phyloP scores from a whole-genome alignment of 2,113 vertebrate species.

The Ornithorhynchus anatinus region DNA sequence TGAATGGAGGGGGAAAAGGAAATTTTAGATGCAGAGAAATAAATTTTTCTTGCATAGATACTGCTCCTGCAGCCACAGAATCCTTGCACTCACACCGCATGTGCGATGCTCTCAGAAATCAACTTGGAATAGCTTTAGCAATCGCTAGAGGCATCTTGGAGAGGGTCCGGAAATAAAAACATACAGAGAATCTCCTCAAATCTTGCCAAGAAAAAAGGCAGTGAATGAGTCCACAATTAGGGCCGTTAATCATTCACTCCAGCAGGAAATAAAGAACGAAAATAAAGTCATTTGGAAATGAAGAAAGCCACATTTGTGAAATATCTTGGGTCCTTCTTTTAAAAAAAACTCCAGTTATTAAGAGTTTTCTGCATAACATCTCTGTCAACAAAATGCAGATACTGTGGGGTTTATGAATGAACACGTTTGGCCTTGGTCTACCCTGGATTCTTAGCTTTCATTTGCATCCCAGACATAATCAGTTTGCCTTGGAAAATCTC shows the following conservation, averaged over 20 bases:
- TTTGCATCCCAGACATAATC: not conserved
- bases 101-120: not conserved
- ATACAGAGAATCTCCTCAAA: not conserved
- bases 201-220: not conserved
- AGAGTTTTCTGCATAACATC: not conserved
- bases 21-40: too few species aligned
- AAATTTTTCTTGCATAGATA: too few species aligned
- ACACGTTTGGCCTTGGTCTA: not conserved
- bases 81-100: too few species aligned
- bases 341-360: not conserved
- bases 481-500: not conserved
- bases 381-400: not conserved
- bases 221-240: not conserved
- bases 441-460: not conserved
- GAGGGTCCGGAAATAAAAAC: not conserved
- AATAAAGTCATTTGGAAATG: too few species aligned
- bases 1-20: too few species aligned
- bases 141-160: not conserved
- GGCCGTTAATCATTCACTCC: too few species aligned
- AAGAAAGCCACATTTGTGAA: too few species aligned
- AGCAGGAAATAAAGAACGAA: too few species aligned
- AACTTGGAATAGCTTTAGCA: not conserved
- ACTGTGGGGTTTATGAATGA: not conserved
- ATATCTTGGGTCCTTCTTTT: too few species aligned
- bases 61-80: too few species aligned